Evolutionary conservation across 2,888 invertebrate species (phyloP).

Genomic region (Teleiodes luculella): DNA sequence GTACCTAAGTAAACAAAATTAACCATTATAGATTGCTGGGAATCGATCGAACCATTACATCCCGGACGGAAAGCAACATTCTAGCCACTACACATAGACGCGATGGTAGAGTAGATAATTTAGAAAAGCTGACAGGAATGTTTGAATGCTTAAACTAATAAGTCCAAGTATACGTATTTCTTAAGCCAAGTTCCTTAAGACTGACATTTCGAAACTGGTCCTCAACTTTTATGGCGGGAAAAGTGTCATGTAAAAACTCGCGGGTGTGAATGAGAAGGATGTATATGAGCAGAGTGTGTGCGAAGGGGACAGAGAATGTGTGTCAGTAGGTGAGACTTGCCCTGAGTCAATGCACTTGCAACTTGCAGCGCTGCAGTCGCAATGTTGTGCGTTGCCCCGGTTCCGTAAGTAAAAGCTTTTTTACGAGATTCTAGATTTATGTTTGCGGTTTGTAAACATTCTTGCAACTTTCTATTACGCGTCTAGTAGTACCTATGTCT

Average conservation of each 20-base stretch:
- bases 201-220: conserved; percentile 50
- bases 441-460: neutral
- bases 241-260: conserved; percentile 57
- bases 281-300: conserved; percentile 25
- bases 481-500: neutral
- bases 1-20: too few species aligned
- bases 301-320: conserved; percentile 43
- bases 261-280: conserved; percentile 37
- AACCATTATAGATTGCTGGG: too few species aligned
- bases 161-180: conserved; percentile 2
- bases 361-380: conserved; percentile 25
- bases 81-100: too few species aligned
- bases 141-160: too few species aligned
- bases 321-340: conserved; percentile 65
- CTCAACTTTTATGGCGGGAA: conserved; percentile 57
- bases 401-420: conserved; percentile 5
- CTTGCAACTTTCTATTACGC: neutral
- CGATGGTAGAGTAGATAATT: too few species aligned
- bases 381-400: conserved; percentile 13
- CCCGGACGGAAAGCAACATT: too few species aligned
- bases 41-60: too few species aligned
- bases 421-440: neutral
- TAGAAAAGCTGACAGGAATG: too few species aligned
- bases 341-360: conserved; percentile 60
- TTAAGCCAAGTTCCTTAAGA: conserved; percentile 21